Evolutionary conservation across 2,797 vertebrate species (phyloP).

Genomic region (Champsocephalus gunnari): DNA sequence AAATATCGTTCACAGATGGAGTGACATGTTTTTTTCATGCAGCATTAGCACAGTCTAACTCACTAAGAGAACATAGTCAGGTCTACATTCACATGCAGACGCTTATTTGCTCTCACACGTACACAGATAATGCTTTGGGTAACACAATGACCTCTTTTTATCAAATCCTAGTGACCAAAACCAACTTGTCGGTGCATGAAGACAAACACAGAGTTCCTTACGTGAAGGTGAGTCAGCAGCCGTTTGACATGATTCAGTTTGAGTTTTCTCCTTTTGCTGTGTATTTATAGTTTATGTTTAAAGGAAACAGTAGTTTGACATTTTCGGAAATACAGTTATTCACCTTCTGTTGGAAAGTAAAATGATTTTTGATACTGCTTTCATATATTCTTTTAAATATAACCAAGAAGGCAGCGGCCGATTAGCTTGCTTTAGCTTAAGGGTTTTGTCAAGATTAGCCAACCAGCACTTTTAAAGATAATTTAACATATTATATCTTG

Average conservation of each 20-base stretch:
- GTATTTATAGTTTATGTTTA: not conserved
- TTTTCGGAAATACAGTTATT: not conserved
- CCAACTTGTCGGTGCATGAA: conserved; percentile 94
- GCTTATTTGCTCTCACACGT: conserved; percentile 17
- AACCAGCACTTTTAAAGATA: not conserved
- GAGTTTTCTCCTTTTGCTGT: not conserved
- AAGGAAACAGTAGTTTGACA: not conserved
- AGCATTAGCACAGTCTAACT: conserved; percentile 33
- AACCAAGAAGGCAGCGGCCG: not conserved
- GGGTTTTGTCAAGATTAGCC: not conserved
- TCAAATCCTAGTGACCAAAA: conserved; percentile 90
- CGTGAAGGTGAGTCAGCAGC: conserved; percentile 89
- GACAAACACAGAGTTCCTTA: conserved; percentile 96
- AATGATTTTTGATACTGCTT: not conserved
- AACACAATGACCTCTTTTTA: conserved; percentile 47
- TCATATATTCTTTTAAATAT: not conserved
- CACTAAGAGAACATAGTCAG: conserved; percentile 34
- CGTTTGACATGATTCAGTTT: conserved; percentile 26
- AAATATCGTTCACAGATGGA: conserved; percentile 12
- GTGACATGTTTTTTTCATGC: not conserved
- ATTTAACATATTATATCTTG: too few relatives aligned
- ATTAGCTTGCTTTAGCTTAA: not conserved
- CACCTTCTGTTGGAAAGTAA: not conserved
- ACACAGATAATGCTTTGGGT: conserved; percentile 17
- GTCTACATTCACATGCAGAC: conserved; percentile 14